A percentile compares a stretch with the other conserved stretches of the same genome.
phyloP scores from a whole-genome alignment of 2,113 vertebrate genomes.

The Mixornis gularis region DNA sequence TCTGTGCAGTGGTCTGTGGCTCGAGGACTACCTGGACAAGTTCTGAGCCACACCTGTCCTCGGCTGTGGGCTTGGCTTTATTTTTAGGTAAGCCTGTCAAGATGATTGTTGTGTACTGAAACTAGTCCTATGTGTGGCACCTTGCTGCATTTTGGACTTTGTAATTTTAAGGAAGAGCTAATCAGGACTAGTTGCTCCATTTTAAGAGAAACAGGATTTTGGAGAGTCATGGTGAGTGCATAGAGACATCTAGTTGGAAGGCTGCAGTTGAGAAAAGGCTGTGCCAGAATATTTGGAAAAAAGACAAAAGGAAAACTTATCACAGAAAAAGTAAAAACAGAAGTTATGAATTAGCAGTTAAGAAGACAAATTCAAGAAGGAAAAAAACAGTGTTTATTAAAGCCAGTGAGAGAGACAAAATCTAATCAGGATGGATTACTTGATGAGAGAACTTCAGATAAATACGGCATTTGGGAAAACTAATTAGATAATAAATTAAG shows the following conservation, averaged over 20 bases:
- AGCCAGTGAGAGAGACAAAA: not conserved
- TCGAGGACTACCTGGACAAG: not conserved
- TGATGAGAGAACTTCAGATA: slow-evolving; percentile 7
- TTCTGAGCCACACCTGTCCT: not conserved
- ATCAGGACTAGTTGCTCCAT: not conserved
- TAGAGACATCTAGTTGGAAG: not conserved
- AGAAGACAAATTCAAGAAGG: not conserved
- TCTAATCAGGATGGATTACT: not conserved
- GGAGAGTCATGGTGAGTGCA: not conserved
- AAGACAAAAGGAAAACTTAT: not conserved
- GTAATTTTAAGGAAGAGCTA: not conserved
- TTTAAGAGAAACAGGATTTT: not conserved
- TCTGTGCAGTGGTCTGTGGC: not conserved
- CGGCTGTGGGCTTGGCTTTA: not conserved
- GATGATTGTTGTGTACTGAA: not conserved
- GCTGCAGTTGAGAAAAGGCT: not conserved
- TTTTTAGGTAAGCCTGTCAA: not conserved
- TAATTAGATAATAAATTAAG: slow-evolving; percentile 13
- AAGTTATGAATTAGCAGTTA: not conserved
- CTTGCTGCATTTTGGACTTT: not conserved
- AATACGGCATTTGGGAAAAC: not conserved
- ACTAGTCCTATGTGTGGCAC: not conserved
- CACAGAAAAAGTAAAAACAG: not conserved
- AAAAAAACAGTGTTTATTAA: not conserved
- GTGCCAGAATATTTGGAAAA: not conserved